Conservation (phyloP, 2,113 vertebrate genomes). For the Numida meleagris region DNA sequence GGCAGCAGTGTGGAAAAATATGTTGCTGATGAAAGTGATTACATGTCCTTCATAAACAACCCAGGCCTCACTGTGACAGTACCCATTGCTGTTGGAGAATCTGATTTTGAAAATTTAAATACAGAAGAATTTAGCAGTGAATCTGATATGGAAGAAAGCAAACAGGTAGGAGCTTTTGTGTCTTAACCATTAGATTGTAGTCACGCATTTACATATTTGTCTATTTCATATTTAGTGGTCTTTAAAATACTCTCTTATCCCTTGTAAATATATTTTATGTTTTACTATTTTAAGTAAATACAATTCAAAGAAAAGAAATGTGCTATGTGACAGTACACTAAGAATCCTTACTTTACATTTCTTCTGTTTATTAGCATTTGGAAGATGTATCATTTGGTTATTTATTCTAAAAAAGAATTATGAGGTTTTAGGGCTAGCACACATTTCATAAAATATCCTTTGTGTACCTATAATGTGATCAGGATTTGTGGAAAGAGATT, state of each 20-base stretch:
- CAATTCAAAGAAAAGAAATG: background rate
- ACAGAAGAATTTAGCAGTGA: constrained; percentile 95
- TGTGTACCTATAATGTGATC: background rate
- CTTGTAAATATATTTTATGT: background rate
- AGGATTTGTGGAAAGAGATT: background rate
- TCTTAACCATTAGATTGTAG: background rate
- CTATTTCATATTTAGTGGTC: background rate
- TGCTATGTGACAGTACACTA: background rate
- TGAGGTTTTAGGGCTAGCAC: background rate
- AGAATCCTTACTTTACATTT: background rate
- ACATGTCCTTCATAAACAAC: constrained; percentile 94
- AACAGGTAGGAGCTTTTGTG: constrained; percentile 82
- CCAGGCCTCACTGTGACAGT: constrained; percentile 91
- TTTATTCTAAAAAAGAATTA: background rate
- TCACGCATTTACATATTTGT: background rate
- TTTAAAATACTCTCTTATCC: background rate
- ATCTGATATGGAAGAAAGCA: constrained; percentile 88
- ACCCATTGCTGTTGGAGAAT: constrained; percentile 94
- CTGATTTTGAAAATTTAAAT: constrained; percentile 95
- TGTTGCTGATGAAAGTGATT: constrained; percentile 83
- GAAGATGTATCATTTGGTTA: background rate
- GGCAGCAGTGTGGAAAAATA: constrained; percentile 90
- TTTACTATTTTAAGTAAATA: background rate
- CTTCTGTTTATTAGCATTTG: background rate
- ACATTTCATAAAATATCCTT: background rate